Base-by-base conservation (phyloP, 2,113 vertebrate genomes). In the Ochotona curzoniae region DNA sequence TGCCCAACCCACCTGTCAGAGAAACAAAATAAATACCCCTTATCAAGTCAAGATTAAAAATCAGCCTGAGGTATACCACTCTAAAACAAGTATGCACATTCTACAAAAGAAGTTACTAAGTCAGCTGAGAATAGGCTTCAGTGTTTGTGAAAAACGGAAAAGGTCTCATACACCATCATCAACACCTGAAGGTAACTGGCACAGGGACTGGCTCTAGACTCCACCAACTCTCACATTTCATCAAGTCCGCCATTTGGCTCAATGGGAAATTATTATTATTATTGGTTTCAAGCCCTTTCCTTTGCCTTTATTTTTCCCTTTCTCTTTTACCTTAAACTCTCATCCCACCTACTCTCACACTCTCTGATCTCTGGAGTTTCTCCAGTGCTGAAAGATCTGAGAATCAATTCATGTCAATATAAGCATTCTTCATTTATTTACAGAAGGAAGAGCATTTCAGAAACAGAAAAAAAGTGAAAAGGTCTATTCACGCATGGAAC, bases 361-460 rank as follows among this genome's bases (percentile, higher is more conserved):
- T 47, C 47, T 70, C 17, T 20, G 15, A 8, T 38, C 47, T 89
- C 18, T 63, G 12, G n/a, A 88, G 6, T 86, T 71, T 18, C 60
- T 35, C 2, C 4, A 64, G 32, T 81, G 32, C 28, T 76, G 30
- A 85, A 81, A 93, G 60, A 87, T 25, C 57, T 90, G 28, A 82
- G n/a, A 79, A 85, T 63, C 83, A 79, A 18, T n/a, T 60, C 23
- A 32, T 32, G 70, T 85, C 75, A 47, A 76, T 75, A n/a, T 91
- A 92, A 26, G n/a, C 38, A 25, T 67, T 10, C 12, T 73, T 20
- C 15, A 7, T 30, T n/a, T 66, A 66, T 60, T 69, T 54, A 44
- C 38, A 88, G 32, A 17, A 88, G 13, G 28, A 9, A 18, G 60
- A 61, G 11, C 30, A 13, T 79, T 85, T 2, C 25, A 82, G 23